Base-by-base conservation (phyloP, 2,113 vertebrate species). In the Centrocercus urophasianus region DNA sequence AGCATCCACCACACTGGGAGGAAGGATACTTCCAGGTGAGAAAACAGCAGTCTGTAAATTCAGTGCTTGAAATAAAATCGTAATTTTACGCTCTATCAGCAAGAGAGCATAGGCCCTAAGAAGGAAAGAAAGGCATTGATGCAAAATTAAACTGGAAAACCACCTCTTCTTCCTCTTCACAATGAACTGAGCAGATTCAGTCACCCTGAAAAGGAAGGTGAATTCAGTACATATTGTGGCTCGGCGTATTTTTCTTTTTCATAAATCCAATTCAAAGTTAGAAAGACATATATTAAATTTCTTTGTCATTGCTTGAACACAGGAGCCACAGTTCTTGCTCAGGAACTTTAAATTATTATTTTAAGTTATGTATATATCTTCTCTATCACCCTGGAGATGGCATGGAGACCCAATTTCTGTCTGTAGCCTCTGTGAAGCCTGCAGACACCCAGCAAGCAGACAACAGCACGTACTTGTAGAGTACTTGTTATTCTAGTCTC, bases 31-130 rank as follows among this genome's bases (percentile, higher is more conserved):
- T 61, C 48, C 78, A 86, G 85, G 80, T 64, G 85, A 92, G 42
- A 27, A 5, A 83, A 59, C 34, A 66, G 27, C n/a, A 74, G 36
- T 16, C 84, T 61, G 60, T 79, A 94, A 93, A 94, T 88, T 75
- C 83, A 81, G 43, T 75, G 40, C n/a, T 71, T 86, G 75, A 92
- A 95, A 94, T 77, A 93, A 96, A 89, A 95, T 38, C 50, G 47
- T 72, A 83, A 89, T 94, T 96, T 90, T 90, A 52, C 34, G 85
- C 48, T 79, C 79, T 83, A 82, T 91, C 80, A 73, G 70, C 50
- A 88, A 57, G 9, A 64, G 9, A 60, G 73, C 45, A 82, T 81
- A 83, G 82, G 74, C 43, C 63, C 80, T 89, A 52, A 70, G 83
- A 96, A 71, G 77, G 50, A 94, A 89, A 50, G 84, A 83, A 59